Evolutionary conservation across 2,113 vertebrate genomes (phyloP).

Genomic region (Mixornis gularis): DNA sequence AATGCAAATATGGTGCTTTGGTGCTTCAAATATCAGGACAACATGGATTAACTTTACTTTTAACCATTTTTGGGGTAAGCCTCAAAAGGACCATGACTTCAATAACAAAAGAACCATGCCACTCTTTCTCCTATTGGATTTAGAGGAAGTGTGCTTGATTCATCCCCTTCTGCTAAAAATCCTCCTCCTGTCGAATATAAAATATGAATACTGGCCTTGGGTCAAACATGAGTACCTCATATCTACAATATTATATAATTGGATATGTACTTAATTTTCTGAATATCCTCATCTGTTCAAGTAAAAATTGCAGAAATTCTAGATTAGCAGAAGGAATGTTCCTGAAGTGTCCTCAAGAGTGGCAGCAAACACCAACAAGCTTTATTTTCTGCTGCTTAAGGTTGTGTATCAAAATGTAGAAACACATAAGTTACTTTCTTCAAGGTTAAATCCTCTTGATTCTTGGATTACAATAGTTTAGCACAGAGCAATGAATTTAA

Average conservation of each 20-base stretch:
- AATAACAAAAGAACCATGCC: not conserved
- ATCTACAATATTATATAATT: not conserved
- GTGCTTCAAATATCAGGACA: not conserved
- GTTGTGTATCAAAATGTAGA: not conserved
- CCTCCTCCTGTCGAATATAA: not conserved
- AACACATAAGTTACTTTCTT: not conserved
- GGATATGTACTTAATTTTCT: not conserved
- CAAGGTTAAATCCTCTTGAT: not conserved
- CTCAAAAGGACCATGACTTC: not conserved
- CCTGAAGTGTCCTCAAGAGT: not conserved
- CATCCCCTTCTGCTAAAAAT: not conserved
- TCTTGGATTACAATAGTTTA: not conserved
- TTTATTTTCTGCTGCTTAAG: not conserved
- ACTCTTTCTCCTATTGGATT: not conserved
- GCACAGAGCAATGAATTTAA: not conserved
- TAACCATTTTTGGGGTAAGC: not conserved
- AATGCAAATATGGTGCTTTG: not conserved
- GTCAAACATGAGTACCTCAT: slow-evolving; percentile 15
- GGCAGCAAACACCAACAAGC: not conserved
- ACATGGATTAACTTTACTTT: not conserved
- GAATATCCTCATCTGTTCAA: not conserved
- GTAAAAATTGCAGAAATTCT: not conserved
- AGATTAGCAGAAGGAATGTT: not conserved
- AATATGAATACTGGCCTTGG: not conserved
- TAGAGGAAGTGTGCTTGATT: not conserved